phyloP scores from a whole-genome alignment of 2,113 vertebrate genomes.

The Osmerus mordax region DNA sequence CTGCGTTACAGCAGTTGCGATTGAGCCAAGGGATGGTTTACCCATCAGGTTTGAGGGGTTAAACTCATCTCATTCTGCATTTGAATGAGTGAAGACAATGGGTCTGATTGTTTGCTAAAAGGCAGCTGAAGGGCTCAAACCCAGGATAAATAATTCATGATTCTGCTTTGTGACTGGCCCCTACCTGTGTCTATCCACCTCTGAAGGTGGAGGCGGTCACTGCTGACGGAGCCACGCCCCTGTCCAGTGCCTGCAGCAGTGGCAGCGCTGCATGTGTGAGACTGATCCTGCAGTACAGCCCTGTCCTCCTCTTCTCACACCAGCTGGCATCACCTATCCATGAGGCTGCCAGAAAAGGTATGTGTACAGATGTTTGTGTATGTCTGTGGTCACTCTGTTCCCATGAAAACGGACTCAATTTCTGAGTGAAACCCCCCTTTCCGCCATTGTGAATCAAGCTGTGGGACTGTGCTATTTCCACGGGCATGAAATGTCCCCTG shows the following conservation, averaged over 20 bases:
- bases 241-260: slow-evolving; percentile 84
- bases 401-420: too few species aligned
- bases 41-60: neutral
- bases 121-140: neutral
- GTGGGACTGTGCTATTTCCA: too few species aligned
- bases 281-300: slow-evolving; percentile 76
- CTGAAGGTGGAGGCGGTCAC: slow-evolving; percentile 77
- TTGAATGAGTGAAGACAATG: neutral
- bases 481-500: too few species aligned
- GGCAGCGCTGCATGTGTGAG: slow-evolving; percentile 80
- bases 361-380: slow-evolving; percentile 21
- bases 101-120: neutral
- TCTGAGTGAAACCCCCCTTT: too few species aligned
- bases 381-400: neutral
- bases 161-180: neutral
- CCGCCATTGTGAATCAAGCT: too few species aligned
- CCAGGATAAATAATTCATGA: neutral
- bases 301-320: slow-evolving; percentile 59
- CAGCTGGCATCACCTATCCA: slow-evolving; percentile 80
- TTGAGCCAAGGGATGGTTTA: neutral
- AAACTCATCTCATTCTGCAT: neutral
- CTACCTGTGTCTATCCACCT: neutral
- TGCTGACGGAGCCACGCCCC: slow-evolving; percentile 81
- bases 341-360: slow-evolving; percentile 82
- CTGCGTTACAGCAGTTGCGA: too few species aligned